Conservation (phyloP, 2,113 vertebrate species). For the Pseudolaguvia tuberculata region DNA sequence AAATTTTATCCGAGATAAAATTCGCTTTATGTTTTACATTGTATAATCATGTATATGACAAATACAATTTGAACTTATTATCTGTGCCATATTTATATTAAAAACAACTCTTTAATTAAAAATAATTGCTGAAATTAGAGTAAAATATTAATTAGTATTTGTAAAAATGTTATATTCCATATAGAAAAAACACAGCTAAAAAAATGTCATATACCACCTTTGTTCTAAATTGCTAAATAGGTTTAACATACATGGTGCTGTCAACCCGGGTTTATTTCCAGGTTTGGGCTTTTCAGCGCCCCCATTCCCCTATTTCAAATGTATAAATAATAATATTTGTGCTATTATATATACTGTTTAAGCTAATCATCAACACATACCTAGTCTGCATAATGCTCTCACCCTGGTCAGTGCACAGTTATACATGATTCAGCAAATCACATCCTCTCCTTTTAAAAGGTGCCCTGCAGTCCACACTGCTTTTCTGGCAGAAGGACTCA, state of each 20-base stretch:
- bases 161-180: no score
- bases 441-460: conserved; percentile 54
- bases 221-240: neutral
- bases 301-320: no score
- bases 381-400: conserved; percentile 53
- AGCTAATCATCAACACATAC: conserved; percentile 5
- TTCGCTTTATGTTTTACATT: no score
- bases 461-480: conserved; percentile 59
- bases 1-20: no score
- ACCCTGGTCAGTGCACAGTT: conserved; percentile 71
- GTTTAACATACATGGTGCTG: neutral
- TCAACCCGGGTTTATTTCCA: no score
- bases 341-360: neutral
- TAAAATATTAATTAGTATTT: no score
- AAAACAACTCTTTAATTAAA: no score
- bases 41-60: no score
- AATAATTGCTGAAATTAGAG: no score
- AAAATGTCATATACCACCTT: neutral
- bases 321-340: neutral
- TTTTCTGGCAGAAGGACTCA: conserved; percentile 56
- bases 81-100: no score
- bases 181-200: conserved; percentile 60
- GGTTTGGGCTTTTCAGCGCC: no score
- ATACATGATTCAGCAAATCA: conserved; percentile 64
- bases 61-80: no score